Base-by-base conservation (phyloP, 2,113 vertebrate genomes). In the Equus quagga region DNA sequence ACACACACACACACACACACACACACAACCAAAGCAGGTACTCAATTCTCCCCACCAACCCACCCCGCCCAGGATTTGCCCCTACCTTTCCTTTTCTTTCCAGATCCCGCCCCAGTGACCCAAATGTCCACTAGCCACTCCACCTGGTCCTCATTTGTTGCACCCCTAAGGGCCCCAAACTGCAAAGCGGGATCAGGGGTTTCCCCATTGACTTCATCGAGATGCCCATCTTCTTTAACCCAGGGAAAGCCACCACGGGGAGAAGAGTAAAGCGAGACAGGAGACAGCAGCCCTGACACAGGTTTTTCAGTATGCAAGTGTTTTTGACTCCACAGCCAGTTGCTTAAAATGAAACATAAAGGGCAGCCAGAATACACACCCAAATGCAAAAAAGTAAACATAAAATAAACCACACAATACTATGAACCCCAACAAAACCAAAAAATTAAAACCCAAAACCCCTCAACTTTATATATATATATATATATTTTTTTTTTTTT, bases 301-400 rank as follows among this genome's bases (percentile, higher is more conserved):
- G 98, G 98, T 98, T 99, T 98, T 99, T 99, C 98, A 98, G 98
- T 99, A 98, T 98, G 99, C 98, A 99, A 99, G 98, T 99, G 98
- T 99, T 99, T 99, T 99, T 98, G 98, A 99, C 98, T 99, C 98
- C 98, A 98, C 98, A 99, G 99, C 98, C 97, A 98, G 97, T 98
- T 96, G 98, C 98, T 99, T 98, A 98, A 98, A 99, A 98, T 93
- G 98, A 99, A 99, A 98, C 98, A 98, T 96, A 98, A 98, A 98
- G 96, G 98, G 98, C 98, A 99, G 98, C 98, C 97, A 98, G 98
- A 98, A 98, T 98, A 98, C 98, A 99, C 98, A 98, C 98, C 98
- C 97, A 97, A 98, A 98, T 98, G 98, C 98, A 94, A 98, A 98
- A 96, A 97, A 90, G 89, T 82, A 94, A 96, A 96, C 87, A 84